phyloP scores from a whole-genome alignment of 2,888 invertebrate species.

The Lasioglossum pauxillum region DNA sequence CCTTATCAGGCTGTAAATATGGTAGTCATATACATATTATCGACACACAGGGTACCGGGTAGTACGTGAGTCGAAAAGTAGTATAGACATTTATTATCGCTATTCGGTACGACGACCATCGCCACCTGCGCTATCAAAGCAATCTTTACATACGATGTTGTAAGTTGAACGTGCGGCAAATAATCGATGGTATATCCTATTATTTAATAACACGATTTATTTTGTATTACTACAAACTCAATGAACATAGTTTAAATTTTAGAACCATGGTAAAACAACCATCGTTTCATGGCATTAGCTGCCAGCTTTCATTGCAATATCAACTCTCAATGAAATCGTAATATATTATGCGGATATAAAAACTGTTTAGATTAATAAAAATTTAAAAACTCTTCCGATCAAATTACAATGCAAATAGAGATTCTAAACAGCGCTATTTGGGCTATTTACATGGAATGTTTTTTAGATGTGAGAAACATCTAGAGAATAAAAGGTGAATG shows the following conservation, averaged over 20 bases:
- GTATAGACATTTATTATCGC: constrained; percentile 16
- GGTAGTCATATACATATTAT: constrained; percentile 30
- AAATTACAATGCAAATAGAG: not conserved
- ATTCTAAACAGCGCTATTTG: not conserved
- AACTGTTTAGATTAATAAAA: not conserved
- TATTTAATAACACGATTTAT: constrained; percentile 41
- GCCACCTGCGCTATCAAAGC: not conserved
- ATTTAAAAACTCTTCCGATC: not conserved
- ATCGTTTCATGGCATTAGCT: not conserved
- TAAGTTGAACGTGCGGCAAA: not conserved
- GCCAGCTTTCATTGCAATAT: not conserved
- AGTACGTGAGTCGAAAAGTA: constrained; percentile 7
- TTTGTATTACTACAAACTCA: constrained; percentile 32
- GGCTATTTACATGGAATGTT: constrained; percentile 55
- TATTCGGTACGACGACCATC: not conserved
- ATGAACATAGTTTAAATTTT: not conserved
- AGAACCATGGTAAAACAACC: not conserved
- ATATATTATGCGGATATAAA: not conserved
- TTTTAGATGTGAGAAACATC: constrained; percentile 1
- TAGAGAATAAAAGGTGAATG: constrained; percentile 5
- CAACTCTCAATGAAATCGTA: not conserved
- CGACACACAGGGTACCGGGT: not conserved
- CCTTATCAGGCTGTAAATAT: constrained; percentile 40
- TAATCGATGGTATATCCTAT: not conserved
- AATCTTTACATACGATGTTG: not conserved